Conservation (phyloP, 1,140 invertebrate species). For the Diuraphis noxia region DNA sequence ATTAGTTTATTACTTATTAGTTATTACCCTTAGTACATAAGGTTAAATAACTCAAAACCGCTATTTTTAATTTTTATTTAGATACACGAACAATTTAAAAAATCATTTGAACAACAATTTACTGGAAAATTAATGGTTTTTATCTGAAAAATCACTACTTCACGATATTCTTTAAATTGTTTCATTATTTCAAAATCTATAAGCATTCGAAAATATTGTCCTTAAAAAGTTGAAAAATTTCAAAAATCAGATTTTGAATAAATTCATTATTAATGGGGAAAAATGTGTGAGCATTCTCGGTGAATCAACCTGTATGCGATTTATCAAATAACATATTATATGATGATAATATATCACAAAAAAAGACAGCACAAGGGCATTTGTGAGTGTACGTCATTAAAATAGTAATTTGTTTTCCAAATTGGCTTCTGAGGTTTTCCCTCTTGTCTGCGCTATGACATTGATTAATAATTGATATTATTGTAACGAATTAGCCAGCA, state of each 20-base stretch:
- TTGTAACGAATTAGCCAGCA: background rate
- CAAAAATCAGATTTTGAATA: background rate
- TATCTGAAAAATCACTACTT: too few relatives aligned
- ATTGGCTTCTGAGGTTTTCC: background rate
- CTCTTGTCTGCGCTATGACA: background rate
- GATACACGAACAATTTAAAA: too few relatives aligned
- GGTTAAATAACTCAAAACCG: too few relatives aligned
- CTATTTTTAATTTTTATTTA: too few relatives aligned
- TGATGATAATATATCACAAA: background rate
- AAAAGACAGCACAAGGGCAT: background rate
- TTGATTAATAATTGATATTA: conserved; percentile 1
- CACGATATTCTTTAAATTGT: too few relatives aligned
- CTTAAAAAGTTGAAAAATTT: background rate
- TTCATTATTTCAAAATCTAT: too few relatives aligned
- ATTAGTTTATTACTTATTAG: too few relatives aligned
- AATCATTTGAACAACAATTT: too few relatives aligned
- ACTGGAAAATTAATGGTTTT: too few relatives aligned
- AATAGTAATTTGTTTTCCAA: background rate
- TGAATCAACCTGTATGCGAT: background rate
- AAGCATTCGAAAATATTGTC: background rate
- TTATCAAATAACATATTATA: background rate
- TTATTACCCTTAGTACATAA: too few relatives aligned
- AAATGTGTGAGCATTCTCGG: background rate
- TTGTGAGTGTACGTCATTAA: background rate
- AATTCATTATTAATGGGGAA: background rate